phyloP scores from a whole-genome alignment of 2,797 vertebrate species.

The Vespertilio murinus region DNA sequence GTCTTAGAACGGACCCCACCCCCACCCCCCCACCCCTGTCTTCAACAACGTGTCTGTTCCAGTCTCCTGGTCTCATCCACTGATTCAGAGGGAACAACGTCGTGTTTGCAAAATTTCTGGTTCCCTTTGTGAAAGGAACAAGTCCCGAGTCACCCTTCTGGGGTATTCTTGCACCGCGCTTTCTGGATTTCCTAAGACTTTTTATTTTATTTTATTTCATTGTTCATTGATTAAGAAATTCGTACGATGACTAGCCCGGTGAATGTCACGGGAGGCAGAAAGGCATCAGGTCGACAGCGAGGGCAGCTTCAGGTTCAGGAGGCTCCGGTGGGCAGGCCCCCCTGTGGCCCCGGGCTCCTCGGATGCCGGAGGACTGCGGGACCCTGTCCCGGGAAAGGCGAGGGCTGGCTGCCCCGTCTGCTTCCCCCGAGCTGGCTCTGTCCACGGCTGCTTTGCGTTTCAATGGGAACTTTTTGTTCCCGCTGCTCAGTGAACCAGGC shows the following conservation, averaged over 20 bases:
- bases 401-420: too few species aligned
- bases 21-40: too few species aligned
- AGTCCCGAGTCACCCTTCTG: slow-evolving; percentile 38
- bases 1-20: background rate
- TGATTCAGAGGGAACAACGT: background rate
- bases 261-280: background rate
- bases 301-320: background rate
- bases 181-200: slow-evolving; percentile 67
- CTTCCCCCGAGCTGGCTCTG: background rate
- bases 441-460: background rate
- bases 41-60: background rate
- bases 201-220: slow-evolving; percentile 43
- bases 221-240: slow-evolving; percentile 59
- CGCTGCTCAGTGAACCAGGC: background rate
- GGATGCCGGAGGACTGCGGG: background rate
- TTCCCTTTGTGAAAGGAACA: slow-evolving; percentile 54
- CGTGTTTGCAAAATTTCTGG: slow-evolving; percentile 48
- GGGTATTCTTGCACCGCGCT: slow-evolving; percentile 36
- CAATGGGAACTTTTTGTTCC: slow-evolving; percentile 26
- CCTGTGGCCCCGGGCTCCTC: background rate
- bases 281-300: background rate
- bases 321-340: background rate
- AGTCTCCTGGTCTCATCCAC: background rate
- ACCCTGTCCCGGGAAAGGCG: background rate
- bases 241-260: background rate